Evolutionary conservation across 2,797 vertebrate genomes (phyloP), one percentile per base, ranked within the genome.

Genomic region (Octomys mimax): DNA sequence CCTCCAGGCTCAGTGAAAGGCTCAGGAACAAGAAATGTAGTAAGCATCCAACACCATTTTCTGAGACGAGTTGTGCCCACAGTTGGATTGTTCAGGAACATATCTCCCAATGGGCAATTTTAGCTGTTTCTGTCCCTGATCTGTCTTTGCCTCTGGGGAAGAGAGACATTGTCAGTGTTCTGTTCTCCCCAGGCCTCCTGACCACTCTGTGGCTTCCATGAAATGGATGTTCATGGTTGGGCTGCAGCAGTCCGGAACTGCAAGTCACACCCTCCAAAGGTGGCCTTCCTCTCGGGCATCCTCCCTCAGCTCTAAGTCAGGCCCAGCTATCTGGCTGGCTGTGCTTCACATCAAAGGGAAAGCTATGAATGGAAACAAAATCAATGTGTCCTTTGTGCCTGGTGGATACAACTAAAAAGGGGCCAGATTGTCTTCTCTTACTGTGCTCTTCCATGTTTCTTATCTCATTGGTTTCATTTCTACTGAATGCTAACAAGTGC

Each of bases 401-500:
- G 31, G 22, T 9, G 54, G 66, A 81, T 77, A 89, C 71, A 91
- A 6, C 73, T 78, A 89, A 66, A 84, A 94, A 93, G 83, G n/a
- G n/a, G 28, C 73, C 73, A 42, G 10, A 9, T 61, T 36, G 6
- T 62, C 19, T 90, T 93, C 82, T 83, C 68, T 85, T 59, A 78
- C 36, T 89, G 49, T 73, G 57, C 19, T 31, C 24, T 91, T 93
- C 90, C 93, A 84, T 78, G 16, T 79, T 92, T 59, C 75, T 42
- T 39, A 71, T 73, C 39, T 31, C 31, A 57, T 54, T 8, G 36
- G 46, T 31, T 70, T 7, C 28, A 36, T 88, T 90, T 94, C 89
- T 66, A 92, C 59, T 93, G 90, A 93, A 81, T 64, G 79, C 62
- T 19, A 91, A 36, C 52, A 71, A 78, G 59, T 89, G 75, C 83